Evolutionary conservation across 2,113 vertebrate species (phyloP).

Genomic region (Pluvialis apricaria): DNA sequence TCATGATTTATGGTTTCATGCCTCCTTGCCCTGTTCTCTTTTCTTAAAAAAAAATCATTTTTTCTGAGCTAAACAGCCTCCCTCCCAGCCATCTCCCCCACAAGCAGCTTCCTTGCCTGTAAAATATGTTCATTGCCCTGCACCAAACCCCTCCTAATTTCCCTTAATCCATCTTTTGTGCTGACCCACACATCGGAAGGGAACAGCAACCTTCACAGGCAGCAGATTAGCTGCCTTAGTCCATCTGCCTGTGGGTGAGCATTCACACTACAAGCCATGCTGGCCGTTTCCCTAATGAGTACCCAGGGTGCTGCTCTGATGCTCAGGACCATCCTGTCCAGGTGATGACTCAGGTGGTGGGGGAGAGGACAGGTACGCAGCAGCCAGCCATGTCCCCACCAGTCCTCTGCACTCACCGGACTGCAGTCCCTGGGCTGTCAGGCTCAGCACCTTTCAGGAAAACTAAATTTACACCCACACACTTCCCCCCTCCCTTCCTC

Average conservation of each 20-base stretch:
- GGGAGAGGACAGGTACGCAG: not conserved
- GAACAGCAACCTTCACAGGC: accelerated
- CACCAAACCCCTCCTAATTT: not conserved
- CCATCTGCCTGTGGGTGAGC: not conserved
- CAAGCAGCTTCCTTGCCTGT: not conserved
- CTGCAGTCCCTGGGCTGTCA: not conserved
- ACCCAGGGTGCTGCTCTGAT: not conserved
- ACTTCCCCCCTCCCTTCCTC: not conserved
- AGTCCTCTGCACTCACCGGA: not conserved
- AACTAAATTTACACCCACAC: conserved; percentile 10
- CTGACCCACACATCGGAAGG: not conserved
- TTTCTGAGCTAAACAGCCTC: not conserved
- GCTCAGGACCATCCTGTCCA: not conserved
- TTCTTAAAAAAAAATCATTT: not conserved
- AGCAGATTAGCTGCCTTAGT: not conserved
- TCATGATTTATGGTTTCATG: not conserved
- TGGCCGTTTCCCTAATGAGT: not conserved
- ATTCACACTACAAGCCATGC: not conserved
- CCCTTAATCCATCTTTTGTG: not conserved
- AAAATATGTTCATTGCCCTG: not conserved
- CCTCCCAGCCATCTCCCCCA: not conserved
- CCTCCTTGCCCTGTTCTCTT: not conserved
- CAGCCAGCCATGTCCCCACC: not conserved
- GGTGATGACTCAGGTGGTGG: no score
- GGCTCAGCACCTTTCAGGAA: not conserved